Conservation (phyloP, 2,888 invertebrate species). For the Synergus umbraculus region DNA sequence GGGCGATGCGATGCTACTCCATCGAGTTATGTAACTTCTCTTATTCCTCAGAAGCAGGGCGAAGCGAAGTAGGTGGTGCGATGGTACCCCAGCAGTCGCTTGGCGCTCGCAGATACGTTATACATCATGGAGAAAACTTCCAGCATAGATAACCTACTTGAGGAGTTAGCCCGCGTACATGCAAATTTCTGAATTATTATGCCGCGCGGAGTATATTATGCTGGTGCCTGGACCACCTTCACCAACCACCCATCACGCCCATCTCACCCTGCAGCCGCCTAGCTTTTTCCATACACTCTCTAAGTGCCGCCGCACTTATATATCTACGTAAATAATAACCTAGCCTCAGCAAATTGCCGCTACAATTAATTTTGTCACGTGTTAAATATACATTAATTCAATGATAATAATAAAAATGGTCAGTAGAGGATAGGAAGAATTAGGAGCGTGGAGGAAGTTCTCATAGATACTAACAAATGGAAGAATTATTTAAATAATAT, state of each 20-base stretch:
- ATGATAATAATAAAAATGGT: background rate
- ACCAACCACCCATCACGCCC: constrained; percentile 50
- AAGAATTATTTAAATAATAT: no score
- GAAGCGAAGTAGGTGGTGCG: constrained; percentile 49
- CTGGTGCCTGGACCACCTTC: constrained; percentile 52
- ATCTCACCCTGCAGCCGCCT: constrained; percentile 44
- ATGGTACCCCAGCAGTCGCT: constrained; percentile 48
- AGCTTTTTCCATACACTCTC: constrained; percentile 46
- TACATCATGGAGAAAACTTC: constrained; percentile 73
- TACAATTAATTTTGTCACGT: constrained; percentile 53
- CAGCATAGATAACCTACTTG: constrained; percentile 78
- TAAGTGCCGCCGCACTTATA: constrained; percentile 1
- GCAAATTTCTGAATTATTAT: constrained; percentile 78
- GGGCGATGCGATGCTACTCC: constrained; percentile 48
- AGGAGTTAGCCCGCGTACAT: constrained; percentile 77
- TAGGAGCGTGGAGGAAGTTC: background rate
- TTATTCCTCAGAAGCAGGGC: constrained; percentile 49
- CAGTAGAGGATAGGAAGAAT: background rate
- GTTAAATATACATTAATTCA: background rate
- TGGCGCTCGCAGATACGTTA: constrained; percentile 64
- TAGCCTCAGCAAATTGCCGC: constrained; percentile 50
- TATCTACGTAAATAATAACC: no score
- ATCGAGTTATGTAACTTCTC: constrained; percentile 66
- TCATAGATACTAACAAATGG: background rate
- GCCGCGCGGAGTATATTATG: constrained; percentile 69